Evolutionary conservation across 2,113 vertebrate species (phyloP).

Genomic region (Oryzias woworae): DNA sequence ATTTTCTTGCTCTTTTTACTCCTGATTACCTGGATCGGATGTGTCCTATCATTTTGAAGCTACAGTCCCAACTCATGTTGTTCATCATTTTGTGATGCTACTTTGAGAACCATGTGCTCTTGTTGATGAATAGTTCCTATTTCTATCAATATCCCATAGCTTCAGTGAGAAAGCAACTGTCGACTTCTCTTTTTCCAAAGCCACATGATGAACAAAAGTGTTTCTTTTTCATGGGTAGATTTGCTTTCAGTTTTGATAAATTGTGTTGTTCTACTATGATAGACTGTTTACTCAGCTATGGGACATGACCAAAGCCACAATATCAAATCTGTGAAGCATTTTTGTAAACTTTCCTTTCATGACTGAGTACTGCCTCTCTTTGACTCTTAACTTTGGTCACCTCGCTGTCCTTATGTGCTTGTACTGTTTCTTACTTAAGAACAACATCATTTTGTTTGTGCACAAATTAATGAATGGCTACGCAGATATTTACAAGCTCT

Average conservation of each 20-base stretch:
- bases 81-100: too few relatives aligned
- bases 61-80: too few relatives aligned
- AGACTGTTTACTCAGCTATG: constrained; percentile 45
- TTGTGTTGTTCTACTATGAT: constrained; percentile 44
- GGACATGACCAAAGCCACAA: constrained; percentile 35
- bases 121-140: too few relatives aligned
- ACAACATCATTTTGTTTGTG: too few relatives aligned
- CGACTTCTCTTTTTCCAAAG: not conserved
- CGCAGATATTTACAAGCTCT: too few relatives aligned
- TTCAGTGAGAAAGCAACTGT: not conserved
- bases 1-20: too few relatives aligned
- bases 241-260: constrained; percentile 44
- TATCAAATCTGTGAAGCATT: constrained; percentile 26
- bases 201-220: constrained; percentile 8
- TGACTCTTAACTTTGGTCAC: constrained; percentile 4
- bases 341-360: constrained; percentile 27
- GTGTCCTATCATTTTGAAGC: too few relatives aligned
- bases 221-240: not conserved
- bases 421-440: too few relatives aligned
- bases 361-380: not conserved
- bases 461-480: too few relatives aligned
- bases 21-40: too few relatives aligned
- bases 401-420: too few relatives aligned
- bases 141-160: not conserved
- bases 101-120: too few relatives aligned